These are phyloP conservation scores for Megalopta genalis DNA, from an alignment of 1,140 invertebrate genomes.

Conservation along the genomic window DNA sequence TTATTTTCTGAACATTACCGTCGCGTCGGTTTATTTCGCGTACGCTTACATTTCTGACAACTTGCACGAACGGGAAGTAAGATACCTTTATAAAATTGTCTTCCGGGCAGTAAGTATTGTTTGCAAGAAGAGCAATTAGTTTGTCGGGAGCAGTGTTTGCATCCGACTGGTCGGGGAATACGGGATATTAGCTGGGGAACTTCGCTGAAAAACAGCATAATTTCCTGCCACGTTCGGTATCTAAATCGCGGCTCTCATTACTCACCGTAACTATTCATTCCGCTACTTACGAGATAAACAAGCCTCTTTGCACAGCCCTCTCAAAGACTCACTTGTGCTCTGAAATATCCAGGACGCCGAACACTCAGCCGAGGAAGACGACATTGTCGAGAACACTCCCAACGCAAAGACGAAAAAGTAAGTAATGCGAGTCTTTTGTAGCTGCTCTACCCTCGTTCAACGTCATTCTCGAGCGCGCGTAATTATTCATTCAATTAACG, in stretches of 20 bases:
- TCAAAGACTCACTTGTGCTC: constrained; percentile 27
- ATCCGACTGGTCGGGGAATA: no score
- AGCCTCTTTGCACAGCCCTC: neutral
- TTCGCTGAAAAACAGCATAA: neutral
- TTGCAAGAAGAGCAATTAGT: no score
- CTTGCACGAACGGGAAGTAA: no score
- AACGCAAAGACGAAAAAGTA: constrained; percentile 53
- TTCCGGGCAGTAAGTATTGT: no score
- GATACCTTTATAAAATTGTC: no score
- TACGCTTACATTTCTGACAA: no score
- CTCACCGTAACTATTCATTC: neutral
- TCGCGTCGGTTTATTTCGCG: no score
- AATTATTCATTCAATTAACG: constrained; percentile 4
- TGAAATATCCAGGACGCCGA: constrained; percentile 46
- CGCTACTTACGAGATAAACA: constrained; percentile 19
- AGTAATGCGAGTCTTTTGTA: constrained; percentile 38
- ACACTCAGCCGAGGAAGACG: constrained; percentile 47
- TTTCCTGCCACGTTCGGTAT: neutral
- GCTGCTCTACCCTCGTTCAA: neutral
- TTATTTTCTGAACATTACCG: no score
- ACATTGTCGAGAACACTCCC: constrained; percentile 57
- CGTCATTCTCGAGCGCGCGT: neutral
- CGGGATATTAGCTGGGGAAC: neutral
- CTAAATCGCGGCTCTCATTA: neutral
- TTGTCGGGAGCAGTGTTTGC: no score